phyloP scores from a whole-genome alignment of 1,140 invertebrate species.

The Conus betulinus region DNA sequence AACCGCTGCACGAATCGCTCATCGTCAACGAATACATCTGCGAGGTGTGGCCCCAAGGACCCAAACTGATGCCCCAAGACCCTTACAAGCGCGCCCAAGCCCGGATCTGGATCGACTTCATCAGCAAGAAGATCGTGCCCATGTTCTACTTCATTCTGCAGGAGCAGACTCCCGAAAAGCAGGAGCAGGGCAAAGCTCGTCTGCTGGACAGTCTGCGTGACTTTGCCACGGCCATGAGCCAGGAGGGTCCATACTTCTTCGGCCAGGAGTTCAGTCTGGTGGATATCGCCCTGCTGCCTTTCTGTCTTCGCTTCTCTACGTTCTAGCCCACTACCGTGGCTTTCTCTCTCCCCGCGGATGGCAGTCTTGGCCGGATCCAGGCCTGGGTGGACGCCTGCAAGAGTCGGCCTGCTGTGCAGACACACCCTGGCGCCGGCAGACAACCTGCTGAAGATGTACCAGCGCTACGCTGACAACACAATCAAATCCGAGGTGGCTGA shows the following conservation, averaged over 20 bases:
- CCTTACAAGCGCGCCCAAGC: conserved; percentile 51
- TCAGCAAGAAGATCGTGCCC: conserved; percentile 56
- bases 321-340: conserved; percentile 51
- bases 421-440: no score
- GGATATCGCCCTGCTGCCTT: conserved; percentile 59
- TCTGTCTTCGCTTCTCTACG: conserved; percentile 43
- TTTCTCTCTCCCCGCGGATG: conserved; percentile 60
- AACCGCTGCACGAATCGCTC: conserved; percentile 59
- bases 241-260: conserved; percentile 59
- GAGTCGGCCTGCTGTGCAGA: no score
- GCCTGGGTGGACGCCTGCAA: conserved; percentile 58
- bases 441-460: conserved; percentile 47
- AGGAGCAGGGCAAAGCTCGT: no score
- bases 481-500: conserved; percentile 54
- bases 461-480: conserved; percentile 55
- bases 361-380: conserved; percentile 47
- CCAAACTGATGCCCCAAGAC: conserved; percentile 53
- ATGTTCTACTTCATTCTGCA: conserved; percentile 50
- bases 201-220: no score
- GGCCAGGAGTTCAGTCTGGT: conserved; percentile 53
- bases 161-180: conserved; percentile 48
- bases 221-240: no score
- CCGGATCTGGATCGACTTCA: conserved; percentile 52
- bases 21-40: conserved; percentile 63
- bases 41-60: conserved; percentile 45